phyloP scores from a whole-genome alignment of 1,140 invertebrate species.

The Anastrepha obliqua region DNA sequence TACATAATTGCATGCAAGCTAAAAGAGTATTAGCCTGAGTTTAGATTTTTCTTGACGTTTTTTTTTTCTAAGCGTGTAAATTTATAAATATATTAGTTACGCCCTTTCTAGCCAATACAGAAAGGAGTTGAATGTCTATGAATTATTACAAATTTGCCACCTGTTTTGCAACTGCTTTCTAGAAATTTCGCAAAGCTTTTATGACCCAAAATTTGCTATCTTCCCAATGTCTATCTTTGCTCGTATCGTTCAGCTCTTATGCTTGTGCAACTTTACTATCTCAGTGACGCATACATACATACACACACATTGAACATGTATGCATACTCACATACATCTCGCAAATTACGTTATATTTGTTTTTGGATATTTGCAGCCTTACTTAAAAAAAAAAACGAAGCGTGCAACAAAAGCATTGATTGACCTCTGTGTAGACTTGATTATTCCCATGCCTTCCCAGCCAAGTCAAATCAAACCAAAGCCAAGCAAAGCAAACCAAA shows the following conservation, averaged over 20 bases:
- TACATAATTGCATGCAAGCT: too few relatives aligned
- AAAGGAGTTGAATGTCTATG: too few relatives aligned
- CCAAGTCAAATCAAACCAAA: not conserved
- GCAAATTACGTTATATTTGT: not conserved
- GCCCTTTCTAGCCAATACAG: too few relatives aligned
- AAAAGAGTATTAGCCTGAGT: too few relatives aligned
- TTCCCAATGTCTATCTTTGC: not conserved
- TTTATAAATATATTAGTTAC: too few relatives aligned
- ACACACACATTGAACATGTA: too few relatives aligned
- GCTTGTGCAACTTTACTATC: not conserved
- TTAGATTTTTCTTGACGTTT: too few relatives aligned
- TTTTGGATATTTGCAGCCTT: not conserved
- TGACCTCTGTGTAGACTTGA: slow-evolving; percentile 40
- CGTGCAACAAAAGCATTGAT: slow-evolving; percentile 43
- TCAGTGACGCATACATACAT: not conserved
- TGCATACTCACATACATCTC: not conserved
- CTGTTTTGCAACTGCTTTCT: not conserved
- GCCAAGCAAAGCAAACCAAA: slow-evolving; percentile 10
- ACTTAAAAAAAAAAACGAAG: not conserved
- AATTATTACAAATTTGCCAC: too few relatives aligned
- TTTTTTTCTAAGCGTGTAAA: too few relatives aligned
- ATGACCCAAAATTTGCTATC: not conserved
- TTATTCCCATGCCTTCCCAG: slow-evolving; percentile 39
- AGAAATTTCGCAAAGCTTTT: not conserved
- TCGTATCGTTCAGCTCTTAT: not conserved